Evolutionary conservation across 2,797 vertebrate genomes (phyloP).

Genomic region (Coracias cyanogaster): DNA sequence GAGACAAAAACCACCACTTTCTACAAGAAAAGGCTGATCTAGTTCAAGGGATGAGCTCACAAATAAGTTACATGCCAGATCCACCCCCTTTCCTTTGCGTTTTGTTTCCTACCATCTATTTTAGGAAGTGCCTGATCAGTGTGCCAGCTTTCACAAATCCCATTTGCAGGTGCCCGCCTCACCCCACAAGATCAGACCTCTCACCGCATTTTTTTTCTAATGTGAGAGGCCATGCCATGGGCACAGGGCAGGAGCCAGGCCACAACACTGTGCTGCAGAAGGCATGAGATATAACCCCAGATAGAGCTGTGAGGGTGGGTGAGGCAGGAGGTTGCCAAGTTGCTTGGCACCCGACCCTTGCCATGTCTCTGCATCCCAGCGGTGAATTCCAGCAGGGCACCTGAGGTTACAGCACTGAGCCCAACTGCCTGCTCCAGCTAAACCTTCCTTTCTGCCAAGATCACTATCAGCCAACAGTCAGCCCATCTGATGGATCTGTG

Average conservation of each 20-base stretch:
- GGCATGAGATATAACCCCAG: neutral
- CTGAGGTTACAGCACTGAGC: neutral
- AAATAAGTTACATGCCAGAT: neutral
- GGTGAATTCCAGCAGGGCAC: neutral
- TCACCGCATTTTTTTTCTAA: neutral
- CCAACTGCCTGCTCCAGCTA: neutral
- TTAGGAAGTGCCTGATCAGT: neutral
- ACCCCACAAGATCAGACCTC: neutral
- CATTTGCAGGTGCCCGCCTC: neutral
- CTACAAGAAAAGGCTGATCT: neutral
- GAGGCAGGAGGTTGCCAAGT: fast-evolving
- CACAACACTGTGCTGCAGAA: neutral
- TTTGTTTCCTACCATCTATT: neutral
- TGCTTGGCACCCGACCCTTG: fast-evolving
- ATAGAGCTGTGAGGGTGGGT: neutral
- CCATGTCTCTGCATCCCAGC: neutral
- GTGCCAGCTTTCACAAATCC: neutral
- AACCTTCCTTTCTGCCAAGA: neutral
- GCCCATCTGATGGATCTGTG: neutral
- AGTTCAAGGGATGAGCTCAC: neutral
- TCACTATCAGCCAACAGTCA: neutral
- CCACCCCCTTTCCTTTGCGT: neutral
- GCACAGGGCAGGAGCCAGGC: neutral
- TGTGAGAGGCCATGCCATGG: neutral
- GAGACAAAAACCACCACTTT: neutral